Evolutionary conservation across 2,113 vertebrate genomes (phyloP).

Genomic region (Buteo buteo): DNA sequence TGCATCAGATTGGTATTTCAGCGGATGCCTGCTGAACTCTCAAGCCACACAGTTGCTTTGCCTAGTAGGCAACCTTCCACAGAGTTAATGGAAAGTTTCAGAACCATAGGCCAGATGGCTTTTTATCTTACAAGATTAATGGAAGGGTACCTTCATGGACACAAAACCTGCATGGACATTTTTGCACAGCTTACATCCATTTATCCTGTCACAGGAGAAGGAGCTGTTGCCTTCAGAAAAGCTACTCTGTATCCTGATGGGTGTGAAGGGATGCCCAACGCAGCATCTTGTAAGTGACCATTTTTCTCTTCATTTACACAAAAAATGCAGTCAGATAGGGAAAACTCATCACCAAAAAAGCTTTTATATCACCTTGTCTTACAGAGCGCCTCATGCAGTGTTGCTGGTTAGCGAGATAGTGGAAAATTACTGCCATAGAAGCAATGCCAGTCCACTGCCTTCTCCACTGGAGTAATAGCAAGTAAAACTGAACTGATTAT

Average conservation of each 20-base stretch:
- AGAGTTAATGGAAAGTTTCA: neutral
- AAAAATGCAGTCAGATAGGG: neutral
- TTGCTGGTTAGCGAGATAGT: neutral
- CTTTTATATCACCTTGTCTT: neutral
- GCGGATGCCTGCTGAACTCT: neutral
- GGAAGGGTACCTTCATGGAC: neutral
- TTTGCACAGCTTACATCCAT: neutral
- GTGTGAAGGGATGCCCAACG: neutral
- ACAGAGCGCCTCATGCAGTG: neutral
- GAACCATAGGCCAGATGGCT: neutral
- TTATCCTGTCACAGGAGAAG: neutral
- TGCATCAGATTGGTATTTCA: neutral
- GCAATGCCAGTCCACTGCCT: neutral
- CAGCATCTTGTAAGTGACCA: accelerated
- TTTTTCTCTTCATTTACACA: neutral
- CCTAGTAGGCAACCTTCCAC: neutral
- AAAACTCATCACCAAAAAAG: neutral
- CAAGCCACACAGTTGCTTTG: neutral
- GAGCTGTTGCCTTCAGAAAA: neutral
- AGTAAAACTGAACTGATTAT: neutral
- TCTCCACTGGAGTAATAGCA: neutral
- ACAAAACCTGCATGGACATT: neutral
- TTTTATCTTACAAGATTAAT: neutral
- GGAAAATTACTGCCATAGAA: neutral
- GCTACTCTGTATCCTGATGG: neutral